Evolutionary conservation across 1,140 invertebrate species (phyloP), one percentile per base, ranked within the genome.

Genomic region (Zophobas morio): DNA sequence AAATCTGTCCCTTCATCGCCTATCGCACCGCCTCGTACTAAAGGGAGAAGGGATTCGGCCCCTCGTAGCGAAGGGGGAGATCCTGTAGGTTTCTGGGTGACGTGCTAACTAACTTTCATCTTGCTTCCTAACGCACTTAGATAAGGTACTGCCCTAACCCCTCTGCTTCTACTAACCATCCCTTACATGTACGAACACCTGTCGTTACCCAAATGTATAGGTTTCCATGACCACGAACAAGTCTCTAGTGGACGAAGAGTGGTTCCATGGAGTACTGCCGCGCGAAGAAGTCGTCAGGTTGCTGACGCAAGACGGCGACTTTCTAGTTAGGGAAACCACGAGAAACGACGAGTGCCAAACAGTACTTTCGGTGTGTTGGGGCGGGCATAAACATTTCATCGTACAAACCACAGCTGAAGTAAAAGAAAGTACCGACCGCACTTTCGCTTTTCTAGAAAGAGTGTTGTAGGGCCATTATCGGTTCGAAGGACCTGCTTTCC

Each of bases 181-280:
- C 20, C 20, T 20, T 20, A 20, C 20, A 20, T 46, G 4, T 20
- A n/a, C 1, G 63, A 2, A 32, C 1, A 32, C 20, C 20, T 51
- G 1, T 51, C 20, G 20, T 54, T 34, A 54, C 35, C 36, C 2
- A n/a, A 51, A 34, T 73, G 36, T 80, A 76, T 79, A 86, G 85
- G 83, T 86, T 32, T 78, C 83, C 1, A 39, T 85, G 66, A 86
- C 84, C 47, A 86, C 87, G 37, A 88, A 89, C 84, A 88, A 91
- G 51, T 89, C 91, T 35, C 86, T 96, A 20, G 92, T 94, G 72
- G 95, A 97, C 78, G 95, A 98, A 87, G 96, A 97, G 86, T 99
- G 97, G 97, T 99, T 99, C 87, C 98, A 99, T 85, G 98, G 98
- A 2, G 96, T 99, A 1, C 84, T 99, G 40, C 98, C 98, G 0